Evolutionary conservation across 1,140 invertebrate species (phyloP).

Genomic region (Bombyx mandarina): DNA sequence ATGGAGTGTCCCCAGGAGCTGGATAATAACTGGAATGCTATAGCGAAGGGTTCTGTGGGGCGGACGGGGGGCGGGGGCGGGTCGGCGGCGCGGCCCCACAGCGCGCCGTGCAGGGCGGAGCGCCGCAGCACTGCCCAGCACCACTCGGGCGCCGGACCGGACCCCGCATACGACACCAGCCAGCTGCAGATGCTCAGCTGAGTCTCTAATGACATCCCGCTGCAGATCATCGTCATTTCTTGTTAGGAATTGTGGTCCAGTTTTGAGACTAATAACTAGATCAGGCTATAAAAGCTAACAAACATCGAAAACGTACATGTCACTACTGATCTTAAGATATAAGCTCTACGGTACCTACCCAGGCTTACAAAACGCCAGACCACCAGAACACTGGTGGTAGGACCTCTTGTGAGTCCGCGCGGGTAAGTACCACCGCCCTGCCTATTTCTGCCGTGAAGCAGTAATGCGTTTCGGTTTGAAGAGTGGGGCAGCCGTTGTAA

Average conservation of each 20-base stretch:
- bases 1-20: constrained; percentile 49
- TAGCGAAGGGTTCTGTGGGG: constrained; percentile 12
- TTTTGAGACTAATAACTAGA: too few relatives aligned
- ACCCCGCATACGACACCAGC: constrained; percentile 21
- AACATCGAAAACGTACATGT: too few relatives aligned
- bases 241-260: neutral
- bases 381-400: too few relatives aligned
- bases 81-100: constrained; percentile 23
- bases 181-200: constrained; percentile 34
- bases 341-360: too few relatives aligned
- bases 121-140: constrained; percentile 29
- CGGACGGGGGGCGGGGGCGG: constrained; percentile 21
- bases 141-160: constrained; percentile 24
- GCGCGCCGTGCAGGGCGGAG: constrained; percentile 29
- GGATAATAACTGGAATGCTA: constrained; percentile 27
- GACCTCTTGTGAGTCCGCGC: too few relatives aligned
- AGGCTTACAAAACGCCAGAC: too few relatives aligned
- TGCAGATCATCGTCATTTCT: neutral
- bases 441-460: too few relatives aligned
- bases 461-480: too few relatives aligned
- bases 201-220: constrained; percentile 17
- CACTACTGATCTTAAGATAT: too few relatives aligned
- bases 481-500: too few relatives aligned
- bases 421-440: too few relatives aligned
- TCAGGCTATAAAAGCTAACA: too few relatives aligned